Conservation (phyloP, 2,797 vertebrate genomes). For the Cossypha niveicapilla region DNA sequence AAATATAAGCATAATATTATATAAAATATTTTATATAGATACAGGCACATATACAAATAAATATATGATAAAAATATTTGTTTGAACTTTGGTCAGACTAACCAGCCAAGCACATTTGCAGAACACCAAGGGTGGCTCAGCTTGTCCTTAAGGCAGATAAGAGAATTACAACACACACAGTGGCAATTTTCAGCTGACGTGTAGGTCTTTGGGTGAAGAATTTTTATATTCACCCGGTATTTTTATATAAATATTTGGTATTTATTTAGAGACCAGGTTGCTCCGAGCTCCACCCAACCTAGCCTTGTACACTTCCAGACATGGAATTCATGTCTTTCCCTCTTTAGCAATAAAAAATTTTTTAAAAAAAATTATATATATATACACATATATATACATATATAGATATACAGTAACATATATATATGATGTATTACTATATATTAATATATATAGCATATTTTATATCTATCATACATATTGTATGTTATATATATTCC, state of each 20-base stretch:
- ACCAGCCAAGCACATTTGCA: neutral
- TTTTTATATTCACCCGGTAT: neutral
- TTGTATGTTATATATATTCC: fast-evolving
- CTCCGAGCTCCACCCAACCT: neutral
- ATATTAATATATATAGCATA: fast-evolving
- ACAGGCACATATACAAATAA: fast-evolving
- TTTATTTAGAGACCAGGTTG: neutral
- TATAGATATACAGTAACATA: too few relatives aligned
- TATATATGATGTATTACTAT: too few relatives aligned
- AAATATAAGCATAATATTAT: neutral
- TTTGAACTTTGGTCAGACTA: neutral
- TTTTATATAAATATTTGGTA: neutral
- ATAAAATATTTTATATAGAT: neutral
- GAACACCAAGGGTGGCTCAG: too few relatives aligned
- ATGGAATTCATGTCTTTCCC: fast-evolving
- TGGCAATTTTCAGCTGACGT: fast-evolving
- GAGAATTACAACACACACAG: fast-evolving
- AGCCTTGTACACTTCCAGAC: neutral
- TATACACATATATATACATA: too few relatives aligned
- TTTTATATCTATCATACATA: neutral
- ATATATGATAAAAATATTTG: neutral
- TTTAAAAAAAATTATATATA: too few relatives aligned
- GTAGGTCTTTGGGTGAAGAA: fast-evolving
- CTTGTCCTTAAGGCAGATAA: neutral
- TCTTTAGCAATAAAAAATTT: neutral